Evolutionary conservation across 1,140 invertebrate genomes (phyloP).

Genomic region (Euschistus heros): DNA sequence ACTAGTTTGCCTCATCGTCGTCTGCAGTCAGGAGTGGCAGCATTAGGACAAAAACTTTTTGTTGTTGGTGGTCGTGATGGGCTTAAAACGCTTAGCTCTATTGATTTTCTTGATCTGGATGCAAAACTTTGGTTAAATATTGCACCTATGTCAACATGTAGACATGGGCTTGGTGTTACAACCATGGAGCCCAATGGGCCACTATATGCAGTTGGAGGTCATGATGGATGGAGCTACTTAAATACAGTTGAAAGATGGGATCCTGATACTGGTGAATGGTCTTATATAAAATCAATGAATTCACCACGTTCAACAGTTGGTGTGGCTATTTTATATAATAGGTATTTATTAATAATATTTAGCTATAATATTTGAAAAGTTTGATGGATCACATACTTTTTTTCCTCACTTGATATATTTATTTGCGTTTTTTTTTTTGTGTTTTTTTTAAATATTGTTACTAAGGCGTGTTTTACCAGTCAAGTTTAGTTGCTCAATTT

Average conservation of each 20-base stretch:
- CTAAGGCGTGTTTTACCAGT: too few species aligned
- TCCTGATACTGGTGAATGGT: slow-evolving; percentile 73
- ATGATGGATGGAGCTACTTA: slow-evolving; percentile 89
- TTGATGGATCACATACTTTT: too few species aligned
- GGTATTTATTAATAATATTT: slow-evolving; percentile 37
- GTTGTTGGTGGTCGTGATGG: slow-evolving; percentile 84
- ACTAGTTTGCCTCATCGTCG: slow-evolving; percentile 63
- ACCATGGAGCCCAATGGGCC: slow-evolving; percentile 65
- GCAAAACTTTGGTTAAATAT: slow-evolving; percentile 67
- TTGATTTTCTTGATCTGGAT: slow-evolving; percentile 73
- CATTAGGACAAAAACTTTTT: slow-evolving; percentile 72
- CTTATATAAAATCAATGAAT: slow-evolving; percentile 75
- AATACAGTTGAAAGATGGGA: slow-evolving; percentile 90
- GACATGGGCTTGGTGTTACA: slow-evolving; percentile 53
- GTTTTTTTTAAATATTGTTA: too few species aligned
- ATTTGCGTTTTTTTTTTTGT: too few species aligned
- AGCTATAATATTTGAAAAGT: too few species aligned
- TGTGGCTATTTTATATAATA: slow-evolving; percentile 72
- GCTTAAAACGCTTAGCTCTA: slow-evolving; percentile 82
- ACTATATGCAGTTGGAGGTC: slow-evolving; percentile 88
- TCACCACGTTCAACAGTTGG: slow-evolving; percentile 78
- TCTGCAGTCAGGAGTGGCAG: slow-evolving; percentile 81
- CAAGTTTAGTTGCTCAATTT: too few species aligned
- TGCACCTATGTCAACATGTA: slow-evolving; percentile 80
- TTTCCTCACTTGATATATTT: too few species aligned